These are phyloP conservation scores for Tiliacea citrago DNA, from an alignment of 2,888 invertebrate species.

Conservation along the genomic window DNA sequence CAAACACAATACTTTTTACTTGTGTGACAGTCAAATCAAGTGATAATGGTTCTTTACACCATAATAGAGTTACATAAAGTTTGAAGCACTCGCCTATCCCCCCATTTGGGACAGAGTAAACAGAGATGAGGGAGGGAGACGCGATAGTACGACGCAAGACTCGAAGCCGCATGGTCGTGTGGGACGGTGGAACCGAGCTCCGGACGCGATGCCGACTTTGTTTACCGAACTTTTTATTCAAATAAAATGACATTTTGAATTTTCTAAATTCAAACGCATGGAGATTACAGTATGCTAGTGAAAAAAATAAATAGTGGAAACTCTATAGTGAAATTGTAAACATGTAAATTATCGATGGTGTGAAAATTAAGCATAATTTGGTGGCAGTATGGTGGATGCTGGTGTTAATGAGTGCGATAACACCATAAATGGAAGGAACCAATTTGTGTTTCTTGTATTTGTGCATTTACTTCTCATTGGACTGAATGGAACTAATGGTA, in stretches of 20 bases:
- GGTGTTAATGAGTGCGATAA: slow-evolving; percentile 89
- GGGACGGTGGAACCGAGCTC: slow-evolving; percentile 67
- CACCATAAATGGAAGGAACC: slow-evolving; percentile 89
- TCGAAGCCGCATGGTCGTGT: slow-evolving; percentile 83
- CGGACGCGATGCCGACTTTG: slow-evolving; percentile 73
- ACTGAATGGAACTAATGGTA: slow-evolving; percentile 90
- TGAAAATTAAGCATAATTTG: slow-evolving; percentile 83
- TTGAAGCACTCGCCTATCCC: slow-evolving; percentile 83
- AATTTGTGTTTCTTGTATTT: slow-evolving; percentile 89
- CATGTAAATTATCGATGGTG: slow-evolving; percentile 87
- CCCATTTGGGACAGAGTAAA: slow-evolving; percentile 87
- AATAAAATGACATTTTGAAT: slow-evolving; percentile 62
- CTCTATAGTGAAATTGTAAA: slow-evolving; percentile 76
- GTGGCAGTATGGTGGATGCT: slow-evolving; percentile 90
- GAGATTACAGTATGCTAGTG: slow-evolving; percentile 65
- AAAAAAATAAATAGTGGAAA: slow-evolving; percentile 68
- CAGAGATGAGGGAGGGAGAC: slow-evolving; percentile 87
- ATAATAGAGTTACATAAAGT: slow-evolving; percentile 81
- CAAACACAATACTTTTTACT: slow-evolving; percentile 66
- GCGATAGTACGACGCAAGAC: slow-evolving; percentile 86
- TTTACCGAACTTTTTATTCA: slow-evolving; percentile 80
- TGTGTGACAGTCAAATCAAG: slow-evolving; percentile 69
- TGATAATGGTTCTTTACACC: slow-evolving; percentile 73
- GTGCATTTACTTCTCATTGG: slow-evolving; percentile 89
- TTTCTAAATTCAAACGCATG: slow-evolving; percentile 63